Conservation (phyloP, 2,888 invertebrate species). For the Abrostola tripartita region DNA sequence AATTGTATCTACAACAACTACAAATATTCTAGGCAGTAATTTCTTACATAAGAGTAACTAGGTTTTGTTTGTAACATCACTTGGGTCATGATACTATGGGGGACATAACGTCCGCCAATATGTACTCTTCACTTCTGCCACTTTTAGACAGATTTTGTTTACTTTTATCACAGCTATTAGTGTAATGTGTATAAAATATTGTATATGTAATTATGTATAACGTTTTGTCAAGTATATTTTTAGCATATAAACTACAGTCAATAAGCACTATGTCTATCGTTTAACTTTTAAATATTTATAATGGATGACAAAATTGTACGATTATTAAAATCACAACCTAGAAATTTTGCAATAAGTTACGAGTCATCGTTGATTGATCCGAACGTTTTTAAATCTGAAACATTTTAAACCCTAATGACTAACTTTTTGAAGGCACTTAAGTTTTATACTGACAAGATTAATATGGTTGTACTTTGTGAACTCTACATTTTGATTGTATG, state of each 20-base stretch:
- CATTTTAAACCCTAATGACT: slow-evolving; percentile 86
- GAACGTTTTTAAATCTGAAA: slow-evolving; percentile 67
- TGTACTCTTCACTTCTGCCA: slow-evolving; percentile 32
- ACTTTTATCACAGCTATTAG: slow-evolving; percentile 58
- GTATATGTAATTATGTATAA: slow-evolving; percentile 32
- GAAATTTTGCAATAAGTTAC: slow-evolving; percentile 69
- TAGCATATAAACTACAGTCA: slow-evolving; percentile 33
- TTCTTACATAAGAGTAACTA: slow-evolving; percentile 66
- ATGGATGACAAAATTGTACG: slow-evolving; percentile 46
- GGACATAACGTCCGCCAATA: slow-evolving; percentile 26
- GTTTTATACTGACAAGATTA: slow-evolving; percentile 85
- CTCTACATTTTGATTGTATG: slow-evolving; percentile 86
- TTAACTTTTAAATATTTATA: slow-evolving; percentile 27
- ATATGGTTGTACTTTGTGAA: slow-evolving; percentile 84
- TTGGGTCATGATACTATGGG: slow-evolving; percentile 58
- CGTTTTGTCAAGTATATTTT: slow-evolving; percentile 40
- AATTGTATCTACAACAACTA: slow-evolving; percentile 71
- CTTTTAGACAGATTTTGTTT: slow-evolving; percentile 34
- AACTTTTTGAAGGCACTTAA: slow-evolving; percentile 86
- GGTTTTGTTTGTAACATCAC: slow-evolving; percentile 69
- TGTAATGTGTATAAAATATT: slow-evolving; percentile 56
- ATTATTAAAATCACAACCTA: slow-evolving; percentile 75
- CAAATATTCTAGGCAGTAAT: slow-evolving; percentile 78
- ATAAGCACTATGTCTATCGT: slow-evolving; percentile 34
- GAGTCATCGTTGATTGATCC: slow-evolving; percentile 61